These are phyloP conservation scores for Lota lota DNA, from an alignment of 2,113 vertebrate species.

Conservation along the genomic window DNA sequence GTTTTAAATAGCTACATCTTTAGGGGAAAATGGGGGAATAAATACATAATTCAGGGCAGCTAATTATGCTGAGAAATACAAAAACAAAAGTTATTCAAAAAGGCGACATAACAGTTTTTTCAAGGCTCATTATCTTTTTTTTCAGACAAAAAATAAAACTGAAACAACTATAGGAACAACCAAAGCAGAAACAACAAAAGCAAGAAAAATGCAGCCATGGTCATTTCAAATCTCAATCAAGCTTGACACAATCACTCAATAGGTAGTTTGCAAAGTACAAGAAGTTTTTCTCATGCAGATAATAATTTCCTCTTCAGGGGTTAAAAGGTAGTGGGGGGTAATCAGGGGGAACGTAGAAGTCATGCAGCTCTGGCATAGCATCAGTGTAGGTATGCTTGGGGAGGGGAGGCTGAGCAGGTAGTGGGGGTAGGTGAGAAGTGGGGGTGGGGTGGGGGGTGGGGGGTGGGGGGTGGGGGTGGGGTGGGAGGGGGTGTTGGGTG, in stretches of 20 bases:
- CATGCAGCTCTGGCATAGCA: constrained; percentile 93
- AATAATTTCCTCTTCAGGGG: constrained; percentile 75
- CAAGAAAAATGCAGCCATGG: constrained; percentile 91
- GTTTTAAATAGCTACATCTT: constrained; percentile 78
- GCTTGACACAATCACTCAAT: constrained; percentile 90
- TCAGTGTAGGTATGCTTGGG: constrained; percentile 75
- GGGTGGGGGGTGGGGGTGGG: too few species aligned
- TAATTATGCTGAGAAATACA: constrained; percentile 61
- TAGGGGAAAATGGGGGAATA: constrained; percentile 63
- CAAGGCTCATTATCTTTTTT: constrained; percentile 69
- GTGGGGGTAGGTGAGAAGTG: constrained; percentile 48
- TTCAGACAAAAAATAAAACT: constrained; percentile 80
- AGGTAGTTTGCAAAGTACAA: constrained; percentile 95
- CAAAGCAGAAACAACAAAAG: constrained; percentile 88
- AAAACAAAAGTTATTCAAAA: constrained; percentile 67
- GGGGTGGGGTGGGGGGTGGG: too few species aligned
- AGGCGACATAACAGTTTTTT: constrained; percentile 72
- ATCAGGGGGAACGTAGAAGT: constrained; percentile 80
- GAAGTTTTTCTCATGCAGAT: constrained; percentile 92
- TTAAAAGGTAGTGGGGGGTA: constrained; percentile 72
- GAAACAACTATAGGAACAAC: constrained; percentile 77
- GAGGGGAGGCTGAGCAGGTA: constrained; percentile 65
- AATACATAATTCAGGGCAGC: constrained; percentile 69
- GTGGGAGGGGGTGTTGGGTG: constrained; percentile 51
- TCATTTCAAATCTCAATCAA: constrained; percentile 90